Evolutionary conservation across 2,113 vertebrate species (phyloP).

Genomic region (Nyctibius bracteatus): DNA sequence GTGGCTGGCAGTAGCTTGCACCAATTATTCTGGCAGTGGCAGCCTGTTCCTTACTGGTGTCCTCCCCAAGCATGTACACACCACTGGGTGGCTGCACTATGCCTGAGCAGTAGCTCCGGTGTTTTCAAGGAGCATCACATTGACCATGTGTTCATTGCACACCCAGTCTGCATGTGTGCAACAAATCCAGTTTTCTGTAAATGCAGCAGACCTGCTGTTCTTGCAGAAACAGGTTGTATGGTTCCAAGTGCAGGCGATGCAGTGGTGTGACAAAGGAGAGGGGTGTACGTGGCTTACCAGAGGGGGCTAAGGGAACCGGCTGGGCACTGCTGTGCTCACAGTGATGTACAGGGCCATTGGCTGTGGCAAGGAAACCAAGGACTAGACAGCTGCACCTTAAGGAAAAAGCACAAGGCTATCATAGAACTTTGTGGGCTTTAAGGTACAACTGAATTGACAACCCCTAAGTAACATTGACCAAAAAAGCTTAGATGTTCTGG

Average conservation of each 20-base stretch:
- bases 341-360: neutral
- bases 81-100: neutral
- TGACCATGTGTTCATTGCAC: neutral
- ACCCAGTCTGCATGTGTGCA: fast-evolving
- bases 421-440: neutral
- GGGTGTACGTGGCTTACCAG: fast-evolving
- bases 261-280: neutral
- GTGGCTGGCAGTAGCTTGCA: neutral
- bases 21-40: neutral
- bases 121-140: neutral
- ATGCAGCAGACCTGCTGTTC: neutral
- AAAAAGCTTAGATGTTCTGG: neutral
- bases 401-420: neutral
- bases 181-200: neutral
- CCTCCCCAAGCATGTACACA: fast-evolving
- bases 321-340: neutral
- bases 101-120: neutral
- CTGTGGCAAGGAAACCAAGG: neutral
- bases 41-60: neutral
- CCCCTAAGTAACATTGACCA: neutral
- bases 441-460: neutral
- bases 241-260: neutral
- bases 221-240: neutral
- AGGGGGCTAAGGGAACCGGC: neutral
- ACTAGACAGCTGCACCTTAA: neutral